phyloP scores from a whole-genome alignment of 2,888 invertebrate genomes.

The Pogonocherus hispidulus region DNA sequence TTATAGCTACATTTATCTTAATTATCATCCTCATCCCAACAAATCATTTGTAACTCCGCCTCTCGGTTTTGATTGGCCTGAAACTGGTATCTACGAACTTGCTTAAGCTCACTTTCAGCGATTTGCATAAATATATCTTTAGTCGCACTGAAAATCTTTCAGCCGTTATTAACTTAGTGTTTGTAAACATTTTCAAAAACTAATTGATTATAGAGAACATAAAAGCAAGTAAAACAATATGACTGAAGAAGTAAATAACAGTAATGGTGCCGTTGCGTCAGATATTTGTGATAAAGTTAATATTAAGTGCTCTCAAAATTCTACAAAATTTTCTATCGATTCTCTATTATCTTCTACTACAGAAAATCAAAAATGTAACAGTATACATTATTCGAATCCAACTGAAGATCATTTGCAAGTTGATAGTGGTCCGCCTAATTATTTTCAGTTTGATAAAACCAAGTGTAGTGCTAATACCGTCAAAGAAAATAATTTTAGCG shows the following conservation, averaged over 20 bases:
- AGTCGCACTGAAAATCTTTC: slow-evolving; percentile 46
- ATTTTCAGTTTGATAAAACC: background rate
- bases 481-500: background rate
- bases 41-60: slow-evolving; percentile 48
- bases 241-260: slow-evolving; percentile 22
- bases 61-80: slow-evolving; percentile 44
- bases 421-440: background rate
- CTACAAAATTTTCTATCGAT: slow-evolving; percentile 61
- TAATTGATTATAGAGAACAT: slow-evolving; percentile 4
- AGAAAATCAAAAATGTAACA: background rate
- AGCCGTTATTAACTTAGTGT: slow-evolving; percentile 16
- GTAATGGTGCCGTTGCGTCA: slow-evolving; percentile 27
- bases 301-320: slow-evolving; percentile 47
- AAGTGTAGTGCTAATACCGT: slow-evolving; percentile 5
- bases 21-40: slow-evolving; percentile 50
- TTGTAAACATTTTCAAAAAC: background rate
- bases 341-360: slow-evolving; percentile 53
- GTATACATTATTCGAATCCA: background rate
- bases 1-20: slow-evolving; percentile 52
- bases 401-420: slow-evolving; percentile 1
- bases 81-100: slow-evolving; percentile 36
- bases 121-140: slow-evolving; percentile 46
- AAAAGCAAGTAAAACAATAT: slow-evolving; percentile 16
- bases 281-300: slow-evolving; percentile 24
- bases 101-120: slow-evolving; percentile 45